These are phyloP conservation scores for Coelopa frigida DNA, from an alignment of 1,140 invertebrate genomes.

Conservation along the genomic window DNA sequence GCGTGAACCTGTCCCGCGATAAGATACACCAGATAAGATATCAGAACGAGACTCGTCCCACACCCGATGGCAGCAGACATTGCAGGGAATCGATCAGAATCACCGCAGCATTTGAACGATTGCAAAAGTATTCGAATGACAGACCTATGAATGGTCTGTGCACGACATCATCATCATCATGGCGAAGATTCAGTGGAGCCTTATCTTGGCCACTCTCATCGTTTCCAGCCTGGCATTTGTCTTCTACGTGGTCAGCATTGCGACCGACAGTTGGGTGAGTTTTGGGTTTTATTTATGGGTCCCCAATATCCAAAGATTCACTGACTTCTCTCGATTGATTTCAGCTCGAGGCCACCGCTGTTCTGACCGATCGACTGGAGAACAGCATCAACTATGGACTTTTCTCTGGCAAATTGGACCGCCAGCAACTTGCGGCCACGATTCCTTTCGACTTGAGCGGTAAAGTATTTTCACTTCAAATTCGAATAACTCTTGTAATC, in stretches of 20 bases:
- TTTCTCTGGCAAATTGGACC: neutral
- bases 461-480: neutral
- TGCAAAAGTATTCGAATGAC: too few species aligned
- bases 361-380: conserved; percentile 3
- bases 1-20: too few species aligned
- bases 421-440: conserved; percentile 1
- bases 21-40: too few species aligned
- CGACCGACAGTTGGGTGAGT: conserved; percentile 5
- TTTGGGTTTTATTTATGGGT: neutral
- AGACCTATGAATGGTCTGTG: neutral
- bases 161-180: neutral
- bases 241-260: neutral
- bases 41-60: too few species aligned
- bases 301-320: neutral
- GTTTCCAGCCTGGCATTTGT: neutral
- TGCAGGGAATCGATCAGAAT: too few species aligned
- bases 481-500: neutral
- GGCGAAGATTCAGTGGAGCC: conserved; percentile 1
- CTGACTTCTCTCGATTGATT: neutral
- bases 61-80: too few species aligned
- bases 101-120: too few species aligned
- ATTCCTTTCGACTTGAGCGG: neutral
- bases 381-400: conserved; percentile 3
- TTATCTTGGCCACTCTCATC: neutral
- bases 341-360: conserved; percentile 4